Percentiles rank a stretch among this genome's conserved stretches.
Conservation (phyloP, 2,113 vertebrate species). For the Gallinago jamesoni region DNA sequence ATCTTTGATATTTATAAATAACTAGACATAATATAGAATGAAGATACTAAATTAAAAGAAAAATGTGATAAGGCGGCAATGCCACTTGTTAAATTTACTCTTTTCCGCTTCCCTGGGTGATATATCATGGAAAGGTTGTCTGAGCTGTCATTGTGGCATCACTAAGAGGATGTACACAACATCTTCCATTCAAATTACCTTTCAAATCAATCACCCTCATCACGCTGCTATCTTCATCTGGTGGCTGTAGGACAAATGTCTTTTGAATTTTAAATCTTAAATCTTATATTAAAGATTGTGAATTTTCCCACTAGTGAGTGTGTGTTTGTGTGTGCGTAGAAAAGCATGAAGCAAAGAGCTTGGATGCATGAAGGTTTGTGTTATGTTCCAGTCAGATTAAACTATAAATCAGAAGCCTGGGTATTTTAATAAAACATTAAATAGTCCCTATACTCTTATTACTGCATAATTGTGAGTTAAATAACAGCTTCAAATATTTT, state of each 20-base stretch:
- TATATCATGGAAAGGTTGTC: slow-evolving; percentile 49
- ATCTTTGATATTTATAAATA: slow-evolving; percentile 22
- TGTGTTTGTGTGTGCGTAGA: neutral
- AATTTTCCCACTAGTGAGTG: neutral
- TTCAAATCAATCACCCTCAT: slow-evolving; percentile 63
- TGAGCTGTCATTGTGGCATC: slow-evolving; percentile 52
- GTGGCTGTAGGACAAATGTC: slow-evolving; percentile 52
- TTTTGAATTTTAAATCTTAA: neutral
- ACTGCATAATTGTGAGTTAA: slow-evolving; percentile 5
- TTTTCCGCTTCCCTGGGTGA: slow-evolving; percentile 13
- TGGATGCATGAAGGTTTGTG: neutral
- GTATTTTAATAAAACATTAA: neutral
- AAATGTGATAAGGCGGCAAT: slow-evolving; percentile 23
- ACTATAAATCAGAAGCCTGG: neutral
- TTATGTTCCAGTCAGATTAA: slow-evolving; percentile 6
- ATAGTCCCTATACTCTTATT: neutral
- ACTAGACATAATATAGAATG: neutral
- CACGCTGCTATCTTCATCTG: slow-evolving; percentile 41
- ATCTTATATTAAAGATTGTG: neutral
- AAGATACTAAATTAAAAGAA: slow-evolving; percentile 39
- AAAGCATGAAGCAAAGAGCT: neutral
- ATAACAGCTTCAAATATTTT: neutral
- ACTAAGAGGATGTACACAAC: slow-evolving; percentile 50
- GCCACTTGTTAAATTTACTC: slow-evolving; percentile 67
- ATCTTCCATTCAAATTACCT: slow-evolving; percentile 66